phyloP scores from a whole-genome alignment of 2,797 vertebrate species.

The Anomalospiza imberbis region DNA sequence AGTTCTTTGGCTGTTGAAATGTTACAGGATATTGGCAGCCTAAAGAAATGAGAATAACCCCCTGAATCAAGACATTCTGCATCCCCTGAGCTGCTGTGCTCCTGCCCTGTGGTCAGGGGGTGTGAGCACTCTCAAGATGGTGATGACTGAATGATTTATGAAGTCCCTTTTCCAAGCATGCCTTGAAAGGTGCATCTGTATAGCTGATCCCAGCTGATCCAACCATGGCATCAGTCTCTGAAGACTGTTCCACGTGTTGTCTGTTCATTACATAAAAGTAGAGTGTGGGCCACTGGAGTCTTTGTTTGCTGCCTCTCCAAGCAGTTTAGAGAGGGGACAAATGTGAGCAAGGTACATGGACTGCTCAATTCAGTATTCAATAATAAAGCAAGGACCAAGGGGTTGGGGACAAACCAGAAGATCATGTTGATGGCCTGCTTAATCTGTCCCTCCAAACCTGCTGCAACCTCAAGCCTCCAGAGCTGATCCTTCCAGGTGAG shows the following conservation, averaged over 20 bases:
- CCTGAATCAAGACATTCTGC: background rate
- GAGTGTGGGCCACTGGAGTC: background rate
- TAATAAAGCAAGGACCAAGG: background rate
- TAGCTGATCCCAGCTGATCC: background rate
- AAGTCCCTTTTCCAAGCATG: background rate
- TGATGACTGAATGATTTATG: background rate
- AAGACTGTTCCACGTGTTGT: rapidly evolving
- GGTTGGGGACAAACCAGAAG: background rate
- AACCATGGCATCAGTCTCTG: background rate
- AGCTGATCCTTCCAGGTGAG: background rate
- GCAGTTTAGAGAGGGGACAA: background rate
- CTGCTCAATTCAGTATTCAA: background rate
- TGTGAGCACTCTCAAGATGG: background rate
- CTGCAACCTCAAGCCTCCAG: background rate
- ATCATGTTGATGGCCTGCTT: background rate
- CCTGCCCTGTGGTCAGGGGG: background rate
- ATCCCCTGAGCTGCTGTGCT: background rate
- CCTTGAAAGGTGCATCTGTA: background rate
- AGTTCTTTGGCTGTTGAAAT: conserved; percentile 40
- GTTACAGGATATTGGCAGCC: background rate
- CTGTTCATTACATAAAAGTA: background rate
- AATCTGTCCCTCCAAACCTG: background rate
- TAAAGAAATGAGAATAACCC: background rate
- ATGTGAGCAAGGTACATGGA: background rate
- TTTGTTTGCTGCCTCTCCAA: background rate